Conservation (phyloP, 2,113 vertebrate species). For the Hippocampus zosterae region DNA sequence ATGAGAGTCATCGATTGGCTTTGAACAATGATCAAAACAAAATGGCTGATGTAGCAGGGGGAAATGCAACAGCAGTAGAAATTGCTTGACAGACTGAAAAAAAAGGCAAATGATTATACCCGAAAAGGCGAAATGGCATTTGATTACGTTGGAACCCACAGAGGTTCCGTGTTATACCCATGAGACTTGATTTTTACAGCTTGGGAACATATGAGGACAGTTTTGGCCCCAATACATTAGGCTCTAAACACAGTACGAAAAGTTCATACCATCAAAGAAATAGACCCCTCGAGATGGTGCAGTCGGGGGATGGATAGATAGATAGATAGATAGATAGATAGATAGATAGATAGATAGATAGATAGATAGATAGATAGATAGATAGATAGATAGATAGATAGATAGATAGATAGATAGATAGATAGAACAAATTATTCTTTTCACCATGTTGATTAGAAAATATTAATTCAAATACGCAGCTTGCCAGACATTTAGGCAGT, state of each 20-base stretch:
- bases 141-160: neutral
- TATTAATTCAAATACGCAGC: slow-evolving; percentile 38
- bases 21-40: neutral
- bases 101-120: neutral
- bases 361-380: neutral
- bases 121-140: neutral
- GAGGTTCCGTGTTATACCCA: no score
- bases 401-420: neutral
- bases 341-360: neutral
- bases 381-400: no score
- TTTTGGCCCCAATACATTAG: neutral
- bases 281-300: no score
- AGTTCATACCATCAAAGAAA: no score
- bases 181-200: neutral
- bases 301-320: no score
- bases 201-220: neutral
- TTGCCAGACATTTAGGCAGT: slow-evolving; percentile 28
- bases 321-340: no score
- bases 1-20: neutral
- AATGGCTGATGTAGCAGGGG: neutral
- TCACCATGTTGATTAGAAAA: slow-evolving; percentile 26
- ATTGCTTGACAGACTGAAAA: neutral
- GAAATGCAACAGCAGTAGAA: neutral
- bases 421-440: neutral
- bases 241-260: neutral